Evolutionary conservation across 2,888 invertebrate genomes (phyloP).

Genomic region (Fragum whitleyi): DNA sequence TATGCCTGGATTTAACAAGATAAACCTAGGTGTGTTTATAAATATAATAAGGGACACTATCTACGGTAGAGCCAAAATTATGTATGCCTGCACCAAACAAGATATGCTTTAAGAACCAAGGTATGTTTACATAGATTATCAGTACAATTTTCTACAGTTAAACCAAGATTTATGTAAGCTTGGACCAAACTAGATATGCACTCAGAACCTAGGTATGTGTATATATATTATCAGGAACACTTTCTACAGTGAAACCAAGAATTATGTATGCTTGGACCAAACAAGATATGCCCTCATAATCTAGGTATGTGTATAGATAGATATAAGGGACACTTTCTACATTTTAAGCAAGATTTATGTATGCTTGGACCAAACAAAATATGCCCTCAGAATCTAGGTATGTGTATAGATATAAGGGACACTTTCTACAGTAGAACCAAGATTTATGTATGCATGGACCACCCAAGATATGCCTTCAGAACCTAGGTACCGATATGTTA

Average conservation of each 20-base stretch:
- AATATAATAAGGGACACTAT: too few relatives aligned
- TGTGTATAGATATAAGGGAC: constrained; percentile 38
- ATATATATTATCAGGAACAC: too few relatives aligned
- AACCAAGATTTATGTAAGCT: constrained; percentile 80
- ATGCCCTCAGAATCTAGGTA: constrained; percentile 72
- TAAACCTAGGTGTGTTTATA: too few relatives aligned
- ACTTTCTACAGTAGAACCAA: too few relatives aligned
- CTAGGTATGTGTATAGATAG: constrained; percentile 65
- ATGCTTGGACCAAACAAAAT: constrained; percentile 75
- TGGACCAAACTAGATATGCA: constrained; percentile 73
- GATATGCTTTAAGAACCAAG: too few relatives aligned
- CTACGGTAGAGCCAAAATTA: too few relatives aligned
- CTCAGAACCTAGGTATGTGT: constrained; percentile 70
- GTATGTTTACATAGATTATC: too few relatives aligned
- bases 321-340: constrained; percentile 72
- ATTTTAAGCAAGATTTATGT: constrained; percentile 79
- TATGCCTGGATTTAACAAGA: too few relatives aligned
- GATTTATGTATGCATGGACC: too few relatives aligned
- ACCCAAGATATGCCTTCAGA: too few relatives aligned
- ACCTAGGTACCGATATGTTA: too few relatives aligned
- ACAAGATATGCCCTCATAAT: constrained; percentile 66
- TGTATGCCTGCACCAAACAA: constrained; percentile 79
- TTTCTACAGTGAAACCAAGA: too few relatives aligned
- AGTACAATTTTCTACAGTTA: constrained; percentile 72
- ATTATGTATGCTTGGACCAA: constrained; percentile 81